These are phyloP conservation scores for Geophilus truncorum DNA, from an alignment of 2,888 invertebrate species.

Conservation along the genomic window DNA sequence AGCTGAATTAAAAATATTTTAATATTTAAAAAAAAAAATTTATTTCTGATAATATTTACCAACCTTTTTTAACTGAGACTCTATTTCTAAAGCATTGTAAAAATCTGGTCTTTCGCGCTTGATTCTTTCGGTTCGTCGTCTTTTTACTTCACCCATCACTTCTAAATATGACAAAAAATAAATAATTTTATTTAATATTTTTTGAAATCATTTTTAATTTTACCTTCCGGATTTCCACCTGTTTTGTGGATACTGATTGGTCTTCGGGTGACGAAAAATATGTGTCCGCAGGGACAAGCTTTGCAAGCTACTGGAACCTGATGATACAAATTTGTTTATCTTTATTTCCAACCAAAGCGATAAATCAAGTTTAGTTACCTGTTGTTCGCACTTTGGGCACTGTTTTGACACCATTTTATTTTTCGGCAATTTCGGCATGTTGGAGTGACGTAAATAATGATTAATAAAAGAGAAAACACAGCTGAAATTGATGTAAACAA, in stretches of 20 bases:
- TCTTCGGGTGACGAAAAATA: conserved; percentile 66
- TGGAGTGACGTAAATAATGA: background rate
- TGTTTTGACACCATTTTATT: conserved; percentile 37
- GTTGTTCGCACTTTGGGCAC: conserved; percentile 37
- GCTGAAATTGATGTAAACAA: too few species aligned
- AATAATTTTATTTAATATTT: too few species aligned
- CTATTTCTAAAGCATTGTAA: conserved; percentile 74
- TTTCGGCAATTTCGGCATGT: conserved; percentile 25
- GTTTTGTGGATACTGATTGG: conserved; percentile 38
- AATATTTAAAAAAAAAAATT: too few species aligned
- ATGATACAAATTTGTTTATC: conserved; percentile 34
- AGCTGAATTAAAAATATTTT: too few species aligned
- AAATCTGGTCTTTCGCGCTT: conserved; percentile 73
- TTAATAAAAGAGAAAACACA: background rate
- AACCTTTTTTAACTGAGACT: conserved; percentile 68
- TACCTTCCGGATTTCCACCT: conserved; percentile 34
- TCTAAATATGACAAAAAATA: too few species aligned
- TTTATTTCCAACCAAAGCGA: too few species aligned
- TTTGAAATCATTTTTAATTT: too few species aligned
- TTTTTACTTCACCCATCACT: conserved; percentile 52
- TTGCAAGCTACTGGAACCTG: conserved; percentile 81
- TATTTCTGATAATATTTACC: too few species aligned
- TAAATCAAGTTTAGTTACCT: conserved; percentile 18
- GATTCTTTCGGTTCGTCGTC: conserved; percentile 66
- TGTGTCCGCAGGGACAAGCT: conserved; percentile 75